A percentile compares a stretch with the other conserved stretches of the same genome.
phyloP scores from a whole-genome alignment of 2,797 vertebrate species.

The Myripristis murdjan region DNA sequence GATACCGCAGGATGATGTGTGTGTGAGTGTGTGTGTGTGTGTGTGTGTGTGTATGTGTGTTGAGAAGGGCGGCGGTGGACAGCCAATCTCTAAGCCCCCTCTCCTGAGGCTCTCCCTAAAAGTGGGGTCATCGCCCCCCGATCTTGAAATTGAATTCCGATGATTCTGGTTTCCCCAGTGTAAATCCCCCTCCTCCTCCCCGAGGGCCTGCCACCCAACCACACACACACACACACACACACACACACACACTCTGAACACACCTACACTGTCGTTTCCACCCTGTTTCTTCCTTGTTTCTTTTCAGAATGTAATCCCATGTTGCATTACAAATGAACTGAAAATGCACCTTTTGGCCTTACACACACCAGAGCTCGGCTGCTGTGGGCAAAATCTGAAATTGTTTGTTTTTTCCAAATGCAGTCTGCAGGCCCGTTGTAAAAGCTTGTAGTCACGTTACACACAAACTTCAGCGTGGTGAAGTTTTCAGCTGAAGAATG shows the following conservation, averaged over 20 bases:
- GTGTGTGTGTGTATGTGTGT: conserved; percentile 32
- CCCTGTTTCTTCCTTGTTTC: conserved; percentile 28
- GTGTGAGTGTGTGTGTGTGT: conserved; percentile 32
- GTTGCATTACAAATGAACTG: no score
- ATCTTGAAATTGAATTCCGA: conserved; percentile 84
- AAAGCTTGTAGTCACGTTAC: no score
- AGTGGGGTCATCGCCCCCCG: conserved; percentile 79
- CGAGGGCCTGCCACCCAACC: conserved; percentile 63
- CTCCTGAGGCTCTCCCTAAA: conserved; percentile 77
- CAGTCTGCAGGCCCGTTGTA: no score
- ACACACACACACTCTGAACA: conserved; percentile 56
- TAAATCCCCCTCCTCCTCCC: conserved; percentile 58
- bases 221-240: no score
- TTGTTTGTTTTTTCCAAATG: no score
- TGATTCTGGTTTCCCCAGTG: conserved; percentile 71
- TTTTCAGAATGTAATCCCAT: conserved; percentile 19
- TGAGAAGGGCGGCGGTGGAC: conserved; percentile 56
- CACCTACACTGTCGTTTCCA: conserved; percentile 35
- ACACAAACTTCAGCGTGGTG: no score
- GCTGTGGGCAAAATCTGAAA: no score
- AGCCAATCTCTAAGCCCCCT: conserved; percentile 71
- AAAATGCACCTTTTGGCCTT: no score
- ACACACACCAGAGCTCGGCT: no score
- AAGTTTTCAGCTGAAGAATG: no score
- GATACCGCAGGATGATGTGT: conserved; percentile 59